Conservation (phyloP, 2,888 invertebrate genomes). For the Strigamia transsilvanica region DNA sequence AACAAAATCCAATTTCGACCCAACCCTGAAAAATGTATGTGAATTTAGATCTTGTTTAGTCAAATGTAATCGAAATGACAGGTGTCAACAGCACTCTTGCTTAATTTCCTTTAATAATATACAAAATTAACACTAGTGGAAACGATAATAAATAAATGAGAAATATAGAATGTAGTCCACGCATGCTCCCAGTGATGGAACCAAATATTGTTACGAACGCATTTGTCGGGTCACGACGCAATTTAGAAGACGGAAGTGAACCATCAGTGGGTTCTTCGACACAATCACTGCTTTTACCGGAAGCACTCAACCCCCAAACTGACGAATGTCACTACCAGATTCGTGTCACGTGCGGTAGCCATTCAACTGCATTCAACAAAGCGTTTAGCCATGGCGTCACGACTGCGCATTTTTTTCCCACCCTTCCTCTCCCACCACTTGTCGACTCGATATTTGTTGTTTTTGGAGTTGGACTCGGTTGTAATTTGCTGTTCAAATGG, state of each 20-base stretch:
- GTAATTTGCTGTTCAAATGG: slow-evolving; percentile 36
- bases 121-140: not conserved
- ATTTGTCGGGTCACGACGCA: slow-evolving; percentile 17
- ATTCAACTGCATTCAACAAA: slow-evolving; percentile 4
- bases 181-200: not conserved
- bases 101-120: not conserved
- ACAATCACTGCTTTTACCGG: slow-evolving; percentile 29
- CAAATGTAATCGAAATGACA: slow-evolving; percentile 33
- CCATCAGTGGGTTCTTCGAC: slow-evolving; percentile 16
- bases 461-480: not conserved
- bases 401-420: not conserved
- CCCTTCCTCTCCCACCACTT: not conserved
- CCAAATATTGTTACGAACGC: not conserved
- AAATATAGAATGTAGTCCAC: not conserved
- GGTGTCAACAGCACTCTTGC: not conserved
- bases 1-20: slow-evolving; percentile 17
- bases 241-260: slow-evolving; percentile 23
- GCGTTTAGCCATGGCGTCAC: slow-evolving; percentile 1
- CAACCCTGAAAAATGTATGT: not conserved
- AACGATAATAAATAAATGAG: not conserved
- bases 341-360: not conserved
- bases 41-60: not conserved
- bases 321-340: slow-evolving; percentile 38
- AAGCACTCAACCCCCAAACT: not conserved
- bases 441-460: not conserved